Conservation (phyloP, 2,797 vertebrate genomes). For the Apogon hyalosoma region DNA sequence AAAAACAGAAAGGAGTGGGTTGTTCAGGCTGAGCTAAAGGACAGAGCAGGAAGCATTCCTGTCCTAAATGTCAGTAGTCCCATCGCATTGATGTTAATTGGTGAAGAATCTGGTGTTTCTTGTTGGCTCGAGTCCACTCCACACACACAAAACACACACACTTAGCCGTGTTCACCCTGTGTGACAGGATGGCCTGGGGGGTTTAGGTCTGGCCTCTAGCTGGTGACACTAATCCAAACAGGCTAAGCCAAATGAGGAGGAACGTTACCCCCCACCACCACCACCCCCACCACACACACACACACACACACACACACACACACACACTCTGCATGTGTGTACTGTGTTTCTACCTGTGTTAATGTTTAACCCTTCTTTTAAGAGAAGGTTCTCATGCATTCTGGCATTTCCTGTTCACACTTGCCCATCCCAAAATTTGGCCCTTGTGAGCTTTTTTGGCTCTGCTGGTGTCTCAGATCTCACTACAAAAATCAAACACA, state of each 20-base stretch:
- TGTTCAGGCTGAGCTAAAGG: slow-evolving; percentile 38
- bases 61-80: slow-evolving; percentile 67
- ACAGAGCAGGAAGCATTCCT: slow-evolving; percentile 39
- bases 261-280: slow-evolving; percentile 46
- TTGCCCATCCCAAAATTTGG: neutral
- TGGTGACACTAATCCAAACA: slow-evolving; percentile 80
- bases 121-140: slow-evolving; percentile 50
- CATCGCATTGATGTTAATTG: slow-evolving; percentile 65
- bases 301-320: slow-evolving; percentile 22
- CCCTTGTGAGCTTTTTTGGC: slow-evolving; percentile 15
- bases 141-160: slow-evolving; percentile 24
- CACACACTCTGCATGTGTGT: no score
- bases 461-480: slow-evolving; percentile 9
- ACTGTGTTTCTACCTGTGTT: slow-evolving; percentile 24
- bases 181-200: slow-evolving; percentile 69
- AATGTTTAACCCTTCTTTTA: slow-evolving; percentile 50
- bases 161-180: slow-evolving; percentile 66
- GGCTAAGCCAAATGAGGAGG: slow-evolving; percentile 76
- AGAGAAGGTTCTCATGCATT: slow-evolving; percentile 31
- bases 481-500: slow-evolving; percentile 7
- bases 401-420: slow-evolving; percentile 48
- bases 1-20: neutral
- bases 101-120: slow-evolving; percentile 71
- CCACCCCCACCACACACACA: slow-evolving; percentile 42
- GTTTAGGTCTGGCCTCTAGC: slow-evolving; percentile 66